Conservation (phyloP, 2,113 vertebrate genomes). For the Myodes glareolus region DNA sequence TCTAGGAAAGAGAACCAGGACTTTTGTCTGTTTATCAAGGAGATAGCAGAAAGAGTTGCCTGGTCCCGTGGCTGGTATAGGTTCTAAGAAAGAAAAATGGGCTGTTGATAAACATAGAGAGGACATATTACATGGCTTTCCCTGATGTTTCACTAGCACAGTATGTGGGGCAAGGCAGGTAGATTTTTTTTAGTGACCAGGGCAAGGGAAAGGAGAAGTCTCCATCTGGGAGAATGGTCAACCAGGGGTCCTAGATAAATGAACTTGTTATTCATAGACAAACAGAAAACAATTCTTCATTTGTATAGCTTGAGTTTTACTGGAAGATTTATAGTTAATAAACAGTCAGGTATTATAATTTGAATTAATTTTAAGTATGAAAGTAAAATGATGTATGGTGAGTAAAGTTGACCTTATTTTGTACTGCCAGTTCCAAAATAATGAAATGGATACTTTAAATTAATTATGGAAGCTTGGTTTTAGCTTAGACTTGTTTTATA, state of each 20-base stretch:
- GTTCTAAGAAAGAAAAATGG: background rate
- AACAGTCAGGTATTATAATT: background rate
- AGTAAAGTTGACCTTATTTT: background rate
- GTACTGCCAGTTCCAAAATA: no score
- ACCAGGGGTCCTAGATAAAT: background rate
- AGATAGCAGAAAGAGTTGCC: no score
- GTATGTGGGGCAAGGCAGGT: background rate
- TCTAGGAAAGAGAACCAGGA: background rate
- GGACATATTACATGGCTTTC: background rate
- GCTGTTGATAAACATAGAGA: background rate
- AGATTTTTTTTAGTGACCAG: background rate
- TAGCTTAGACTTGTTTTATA: no score
- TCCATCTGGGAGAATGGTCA: background rate
- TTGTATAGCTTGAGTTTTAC: background rate
- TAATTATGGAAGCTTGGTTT: no score
- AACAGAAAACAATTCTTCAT: background rate
- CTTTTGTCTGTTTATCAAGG: background rate
- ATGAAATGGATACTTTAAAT: no score
- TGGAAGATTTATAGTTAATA: background rate
- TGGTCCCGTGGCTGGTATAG: background rate
- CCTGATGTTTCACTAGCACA: background rate
- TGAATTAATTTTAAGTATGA: background rate
- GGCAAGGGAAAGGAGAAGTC: no score
- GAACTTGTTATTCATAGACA: background rate
- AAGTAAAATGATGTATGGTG: background rate